Conservation (phyloP, 2,888 invertebrate genomes). For the Spodoptera exigua region DNA sequence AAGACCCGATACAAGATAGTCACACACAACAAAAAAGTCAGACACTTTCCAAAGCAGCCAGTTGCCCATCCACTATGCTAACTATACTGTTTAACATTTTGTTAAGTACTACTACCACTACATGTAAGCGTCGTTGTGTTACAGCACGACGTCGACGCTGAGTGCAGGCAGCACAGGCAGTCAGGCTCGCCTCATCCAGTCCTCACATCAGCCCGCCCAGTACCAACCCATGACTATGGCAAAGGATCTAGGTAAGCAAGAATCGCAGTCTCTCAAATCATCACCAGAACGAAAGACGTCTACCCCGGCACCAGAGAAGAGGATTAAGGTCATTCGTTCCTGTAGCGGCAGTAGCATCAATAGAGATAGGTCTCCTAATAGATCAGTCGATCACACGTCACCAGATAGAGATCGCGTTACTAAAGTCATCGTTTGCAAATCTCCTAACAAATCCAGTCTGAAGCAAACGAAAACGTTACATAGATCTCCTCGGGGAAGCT, state of each 20-base stretch:
- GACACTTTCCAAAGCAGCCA: too few species aligned
- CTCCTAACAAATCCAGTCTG: conserved; percentile 85
- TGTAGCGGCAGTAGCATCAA: conserved; percentile 87
- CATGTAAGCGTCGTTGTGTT: conserved; percentile 11
- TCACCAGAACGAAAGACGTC: conserved; percentile 82
- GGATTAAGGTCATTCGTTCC: conserved; percentile 86
- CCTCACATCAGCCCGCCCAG: conserved; percentile 97
- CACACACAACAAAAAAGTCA: too few species aligned
- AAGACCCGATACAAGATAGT: too few species aligned
- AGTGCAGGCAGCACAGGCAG: conserved; percentile 98
- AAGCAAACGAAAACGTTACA: conserved; percentile 81
- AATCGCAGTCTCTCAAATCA: conserved; percentile 87
- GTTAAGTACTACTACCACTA: neutral
- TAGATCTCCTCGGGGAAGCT: conserved; percentile 89
- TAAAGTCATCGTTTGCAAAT: conserved; percentile 86
- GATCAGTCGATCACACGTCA: conserved; percentile 71
- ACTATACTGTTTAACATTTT: too few species aligned
- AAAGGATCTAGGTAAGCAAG: conserved; percentile 96
- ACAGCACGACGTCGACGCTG: conserved; percentile 97
- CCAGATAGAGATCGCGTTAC: conserved; percentile 85
- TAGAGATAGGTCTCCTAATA: conserved; percentile 82
- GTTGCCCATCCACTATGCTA: too few species aligned
- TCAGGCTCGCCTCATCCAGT: conserved; percentile 97
- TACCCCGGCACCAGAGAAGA: conserved; percentile 72
- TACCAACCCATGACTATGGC: conserved; percentile 95